Percentiles rank a stretch among this genome's conserved stretches.
Conservation (phyloP, 2,797 vertebrate genomes). For the Cercopithecus mitis region DNA sequence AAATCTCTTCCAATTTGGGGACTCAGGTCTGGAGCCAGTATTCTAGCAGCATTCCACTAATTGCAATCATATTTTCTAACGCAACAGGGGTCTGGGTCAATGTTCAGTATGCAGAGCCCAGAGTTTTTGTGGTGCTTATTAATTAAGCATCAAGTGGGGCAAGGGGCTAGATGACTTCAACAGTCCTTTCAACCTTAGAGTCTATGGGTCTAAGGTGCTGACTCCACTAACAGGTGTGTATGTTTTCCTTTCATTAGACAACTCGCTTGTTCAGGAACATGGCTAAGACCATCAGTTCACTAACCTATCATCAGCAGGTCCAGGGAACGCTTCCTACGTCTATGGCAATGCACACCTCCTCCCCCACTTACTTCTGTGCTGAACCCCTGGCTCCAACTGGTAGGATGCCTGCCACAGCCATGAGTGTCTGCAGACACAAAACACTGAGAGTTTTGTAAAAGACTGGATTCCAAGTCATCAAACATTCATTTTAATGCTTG, state of each 20-base stretch:
- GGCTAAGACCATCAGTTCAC: not conserved
- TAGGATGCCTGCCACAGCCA: not conserved
- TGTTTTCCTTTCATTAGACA: not conserved
- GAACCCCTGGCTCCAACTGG: not conserved
- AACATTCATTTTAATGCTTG: constrained; percentile 43
- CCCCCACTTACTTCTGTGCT: not conserved
- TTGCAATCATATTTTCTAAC: not conserved
- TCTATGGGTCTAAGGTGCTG: not conserved
- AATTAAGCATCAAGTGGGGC: not conserved
- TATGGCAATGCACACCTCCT: not conserved
- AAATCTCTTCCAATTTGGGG: not conserved
- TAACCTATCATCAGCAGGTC: not conserved
- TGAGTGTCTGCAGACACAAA: constrained; percentile 12
- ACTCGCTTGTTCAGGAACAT: not conserved
- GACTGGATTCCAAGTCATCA: constrained; percentile 55
- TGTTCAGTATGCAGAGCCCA: not conserved
- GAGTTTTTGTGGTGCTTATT: not conserved
- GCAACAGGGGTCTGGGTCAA: not conserved
- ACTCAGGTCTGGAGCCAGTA: not conserved
- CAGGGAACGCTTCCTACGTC: not conserved
- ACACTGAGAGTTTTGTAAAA: constrained; percentile 46
- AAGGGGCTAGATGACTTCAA: not conserved
- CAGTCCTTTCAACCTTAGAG: not conserved
- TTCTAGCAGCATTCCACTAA: constrained; percentile 12
- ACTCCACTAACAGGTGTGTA: not conserved